Conservation (phyloP, 2,797 vertebrate genomes). For the Oophaga sylvatica region DNA sequence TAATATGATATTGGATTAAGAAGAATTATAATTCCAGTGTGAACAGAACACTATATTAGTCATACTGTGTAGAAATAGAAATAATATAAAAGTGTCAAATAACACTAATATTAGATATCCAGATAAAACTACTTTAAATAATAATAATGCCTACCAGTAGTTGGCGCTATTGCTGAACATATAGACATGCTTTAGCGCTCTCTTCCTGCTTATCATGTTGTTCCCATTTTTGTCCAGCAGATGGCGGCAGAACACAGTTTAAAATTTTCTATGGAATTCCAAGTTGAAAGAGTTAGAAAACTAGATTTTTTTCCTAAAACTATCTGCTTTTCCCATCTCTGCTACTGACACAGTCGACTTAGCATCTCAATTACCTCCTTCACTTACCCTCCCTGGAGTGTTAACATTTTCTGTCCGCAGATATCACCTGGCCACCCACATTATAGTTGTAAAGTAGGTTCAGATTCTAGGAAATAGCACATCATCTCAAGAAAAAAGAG, state of each 20-base stretch:
- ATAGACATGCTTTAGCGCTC: not conserved
- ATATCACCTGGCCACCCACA: conserved; percentile 48
- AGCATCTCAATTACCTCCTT: conserved; percentile 51
- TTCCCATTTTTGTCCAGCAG: conserved; percentile 18
- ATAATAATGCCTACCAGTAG: not conserved
- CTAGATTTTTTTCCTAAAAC: not conserved
- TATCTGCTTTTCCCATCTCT: conserved; percentile 38
- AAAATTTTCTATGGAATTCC: not conserved
- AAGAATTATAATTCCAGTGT: too few relatives aligned
- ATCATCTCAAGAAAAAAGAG: not conserved
- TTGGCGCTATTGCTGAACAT: not conserved
- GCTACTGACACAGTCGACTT: conserved; percentile 43
- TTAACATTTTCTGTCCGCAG: conserved; percentile 54
- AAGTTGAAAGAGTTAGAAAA: conserved; percentile 12
- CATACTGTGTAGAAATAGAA: too few relatives aligned
- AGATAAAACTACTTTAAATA: too few relatives aligned
- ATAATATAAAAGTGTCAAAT: too few relatives aligned
- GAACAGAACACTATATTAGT: too few relatives aligned
- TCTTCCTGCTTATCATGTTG: not conserved
- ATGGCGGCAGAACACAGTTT: conserved; percentile 25
- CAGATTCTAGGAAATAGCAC: not conserved
- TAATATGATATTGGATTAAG: too few relatives aligned
- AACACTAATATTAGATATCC: too few relatives aligned
- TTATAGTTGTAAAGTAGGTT: conserved; percentile 4
- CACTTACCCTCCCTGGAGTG: conserved; percentile 37